Evolutionary conservation across 2,113 vertebrate genomes (phyloP).

Genomic region (Dendropsophus ebraccatus): DNA sequence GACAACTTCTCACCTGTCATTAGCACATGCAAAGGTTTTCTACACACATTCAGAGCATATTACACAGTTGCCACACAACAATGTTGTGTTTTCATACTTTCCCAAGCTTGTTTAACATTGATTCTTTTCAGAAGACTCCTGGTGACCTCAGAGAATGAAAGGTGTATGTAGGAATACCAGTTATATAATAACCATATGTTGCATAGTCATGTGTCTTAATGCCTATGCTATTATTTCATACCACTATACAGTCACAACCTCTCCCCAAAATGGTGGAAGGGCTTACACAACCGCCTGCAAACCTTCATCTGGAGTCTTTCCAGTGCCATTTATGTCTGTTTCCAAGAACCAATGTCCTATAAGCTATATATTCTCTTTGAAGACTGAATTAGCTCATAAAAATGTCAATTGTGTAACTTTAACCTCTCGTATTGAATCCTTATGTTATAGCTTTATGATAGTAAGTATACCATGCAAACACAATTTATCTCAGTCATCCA

Average conservation of each 20-base stretch:
- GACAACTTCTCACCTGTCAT: too few species aligned
- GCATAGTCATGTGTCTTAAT: neutral
- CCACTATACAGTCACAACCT: neutral
- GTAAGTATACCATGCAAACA: slow-evolving; percentile 5
- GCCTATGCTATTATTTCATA: neutral
- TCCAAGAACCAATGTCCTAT: slow-evolving; percentile 38
- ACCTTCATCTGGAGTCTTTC: slow-evolving; percentile 44
- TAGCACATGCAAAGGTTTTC: neutral
- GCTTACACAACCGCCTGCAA: slow-evolving; percentile 32
- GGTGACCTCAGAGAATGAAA: neutral
- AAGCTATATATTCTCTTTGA: slow-evolving; percentile 35
- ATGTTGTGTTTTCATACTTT: neutral
- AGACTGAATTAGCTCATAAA: slow-evolving; percentile 47
- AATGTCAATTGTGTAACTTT: slow-evolving; percentile 47
- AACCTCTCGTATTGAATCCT: slow-evolving; percentile 41
- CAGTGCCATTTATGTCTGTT: slow-evolving; percentile 19
- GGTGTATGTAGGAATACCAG: slow-evolving; percentile 17
- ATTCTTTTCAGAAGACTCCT: neutral
- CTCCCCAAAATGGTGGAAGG: slow-evolving; percentile 9
- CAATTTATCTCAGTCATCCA: neutral
- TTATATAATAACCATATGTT: slow-evolving; percentile 41
- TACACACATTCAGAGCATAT: neutral
- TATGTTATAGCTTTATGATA: slow-evolving; percentile 32
- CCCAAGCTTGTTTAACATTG: neutral
- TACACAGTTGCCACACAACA: neutral